Conservation (phyloP, 2,797 vertebrate species). For the Cynopterus sphinx region DNA sequence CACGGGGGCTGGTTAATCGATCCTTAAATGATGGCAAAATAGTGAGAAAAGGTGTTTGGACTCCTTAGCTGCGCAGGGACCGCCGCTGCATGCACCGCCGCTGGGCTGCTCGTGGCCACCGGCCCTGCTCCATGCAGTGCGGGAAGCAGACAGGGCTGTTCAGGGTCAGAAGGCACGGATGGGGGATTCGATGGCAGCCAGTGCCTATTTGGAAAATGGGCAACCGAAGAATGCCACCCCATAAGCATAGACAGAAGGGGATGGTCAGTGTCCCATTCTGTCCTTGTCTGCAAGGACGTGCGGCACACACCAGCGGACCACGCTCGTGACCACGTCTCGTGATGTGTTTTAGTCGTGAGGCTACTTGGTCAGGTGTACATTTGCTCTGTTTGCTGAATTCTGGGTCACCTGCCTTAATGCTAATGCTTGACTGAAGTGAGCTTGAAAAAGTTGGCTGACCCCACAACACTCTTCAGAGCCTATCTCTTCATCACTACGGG, state of each 20-base stretch:
- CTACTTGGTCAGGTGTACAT: neutral
- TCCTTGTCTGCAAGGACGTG: constrained; percentile 52
- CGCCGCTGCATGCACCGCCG: neutral
- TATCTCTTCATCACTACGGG: neutral
- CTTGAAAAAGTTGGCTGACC: neutral
- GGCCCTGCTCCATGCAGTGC: constrained; percentile 28
- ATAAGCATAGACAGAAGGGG: constrained; percentile 44
- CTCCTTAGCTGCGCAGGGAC: neutral
- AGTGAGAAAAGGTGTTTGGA: neutral
- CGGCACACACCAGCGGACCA: constrained; percentile 40
- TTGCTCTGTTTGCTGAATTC: neutral
- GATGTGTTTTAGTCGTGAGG: neutral
- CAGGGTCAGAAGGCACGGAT: constrained; percentile 46
- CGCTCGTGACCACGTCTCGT: accelerated
- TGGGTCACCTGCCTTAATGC: neutral
- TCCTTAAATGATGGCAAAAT: neutral
- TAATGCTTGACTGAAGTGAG: neutral
- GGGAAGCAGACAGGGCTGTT: neutral
- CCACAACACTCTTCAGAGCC: neutral
- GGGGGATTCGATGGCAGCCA: constrained; percentile 62
- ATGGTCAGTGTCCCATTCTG: constrained; percentile 39
- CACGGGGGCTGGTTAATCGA: neutral
- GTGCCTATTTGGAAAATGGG: constrained; percentile 63
- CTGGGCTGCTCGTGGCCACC: neutral
- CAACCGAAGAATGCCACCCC: constrained; percentile 63